A percentile compares a stretch with the other conserved stretches of the same genome.
phyloP scores from a whole-genome alignment of 2,113 vertebrate genomes.

The Crotalus helleri region DNA sequence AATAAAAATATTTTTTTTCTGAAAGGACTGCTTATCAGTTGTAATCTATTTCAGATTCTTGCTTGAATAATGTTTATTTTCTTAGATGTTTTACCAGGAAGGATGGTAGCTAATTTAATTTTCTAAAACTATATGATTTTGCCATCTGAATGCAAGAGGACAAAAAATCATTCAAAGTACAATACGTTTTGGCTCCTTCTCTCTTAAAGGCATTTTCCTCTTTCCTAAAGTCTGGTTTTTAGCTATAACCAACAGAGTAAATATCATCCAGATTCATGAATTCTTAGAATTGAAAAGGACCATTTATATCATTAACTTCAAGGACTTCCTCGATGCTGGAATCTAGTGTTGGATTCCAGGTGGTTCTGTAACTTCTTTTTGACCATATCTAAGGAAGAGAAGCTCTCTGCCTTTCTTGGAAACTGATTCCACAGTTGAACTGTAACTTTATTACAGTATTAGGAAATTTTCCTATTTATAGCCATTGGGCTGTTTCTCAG shows the following conservation, averaged over 20 bases:
- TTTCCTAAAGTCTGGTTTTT: not conserved
- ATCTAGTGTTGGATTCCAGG: not conserved
- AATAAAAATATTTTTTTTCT: not conserved
- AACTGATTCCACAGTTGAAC: not conserved
- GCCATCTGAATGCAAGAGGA: not conserved
- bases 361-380: not conserved
- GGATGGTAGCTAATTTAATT: fast-evolving
- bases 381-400: not conserved
- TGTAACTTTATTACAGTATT: not conserved
- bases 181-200: not conserved
- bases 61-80: not conserved
- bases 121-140: not conserved
- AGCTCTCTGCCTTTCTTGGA: not conserved
- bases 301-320: not conserved
- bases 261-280: not conserved
- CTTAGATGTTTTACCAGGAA: fast-evolving
- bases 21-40: not conserved
- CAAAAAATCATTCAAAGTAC: not conserved
- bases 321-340: not conserved
- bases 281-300: not conserved
- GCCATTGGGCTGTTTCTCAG: not conserved
- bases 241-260: not conserved
- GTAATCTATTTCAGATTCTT: not conserved
- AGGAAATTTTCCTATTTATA: not conserved
- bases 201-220: not conserved